phyloP scores from a whole-genome alignment of 2,797 vertebrate species.

The Heteromormyrus szaboi region DNA sequence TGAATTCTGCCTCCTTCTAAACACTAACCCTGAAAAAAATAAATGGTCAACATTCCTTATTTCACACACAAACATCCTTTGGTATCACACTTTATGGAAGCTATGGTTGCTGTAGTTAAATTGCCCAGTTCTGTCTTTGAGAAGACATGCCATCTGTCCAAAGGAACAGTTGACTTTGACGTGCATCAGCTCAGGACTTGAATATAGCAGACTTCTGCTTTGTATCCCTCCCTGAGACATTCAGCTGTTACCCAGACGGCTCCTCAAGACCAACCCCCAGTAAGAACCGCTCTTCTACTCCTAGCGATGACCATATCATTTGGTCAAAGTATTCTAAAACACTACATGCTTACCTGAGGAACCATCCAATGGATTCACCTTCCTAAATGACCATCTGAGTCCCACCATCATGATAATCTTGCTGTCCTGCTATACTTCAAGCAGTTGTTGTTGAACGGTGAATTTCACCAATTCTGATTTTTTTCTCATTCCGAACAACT shows the following conservation, averaged over 20 bases:
- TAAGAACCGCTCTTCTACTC: no score
- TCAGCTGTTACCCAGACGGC: constrained; percentile 18
- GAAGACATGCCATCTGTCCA: constrained; percentile 13
- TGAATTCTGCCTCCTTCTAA: not conserved
- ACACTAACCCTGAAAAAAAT: not conserved
- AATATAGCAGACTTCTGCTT: not conserved
- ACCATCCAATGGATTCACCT: not conserved
- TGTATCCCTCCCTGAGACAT: not conserved
- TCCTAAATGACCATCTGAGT: not conserved
- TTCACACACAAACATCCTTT: not conserved
- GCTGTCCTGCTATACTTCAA: not conserved
- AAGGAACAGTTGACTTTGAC: constrained; percentile 27
- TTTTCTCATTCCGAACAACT: not conserved
- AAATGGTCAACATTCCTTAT: not conserved
- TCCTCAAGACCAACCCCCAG: not conserved
- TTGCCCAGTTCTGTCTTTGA: not conserved
- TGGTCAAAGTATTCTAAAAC: not conserved
- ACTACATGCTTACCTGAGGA: not conserved
- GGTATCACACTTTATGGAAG: not conserved
- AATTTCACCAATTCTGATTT: not conserved
- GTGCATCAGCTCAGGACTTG: not conserved
- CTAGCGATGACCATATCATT: not conserved
- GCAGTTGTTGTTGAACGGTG: not conserved
- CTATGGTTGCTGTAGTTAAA: not conserved
- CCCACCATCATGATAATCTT: not conserved